Evolutionary conservation across 2,797 vertebrate genomes (phyloP).

Genomic region (Pseudopleuronectes americanus): DNA sequence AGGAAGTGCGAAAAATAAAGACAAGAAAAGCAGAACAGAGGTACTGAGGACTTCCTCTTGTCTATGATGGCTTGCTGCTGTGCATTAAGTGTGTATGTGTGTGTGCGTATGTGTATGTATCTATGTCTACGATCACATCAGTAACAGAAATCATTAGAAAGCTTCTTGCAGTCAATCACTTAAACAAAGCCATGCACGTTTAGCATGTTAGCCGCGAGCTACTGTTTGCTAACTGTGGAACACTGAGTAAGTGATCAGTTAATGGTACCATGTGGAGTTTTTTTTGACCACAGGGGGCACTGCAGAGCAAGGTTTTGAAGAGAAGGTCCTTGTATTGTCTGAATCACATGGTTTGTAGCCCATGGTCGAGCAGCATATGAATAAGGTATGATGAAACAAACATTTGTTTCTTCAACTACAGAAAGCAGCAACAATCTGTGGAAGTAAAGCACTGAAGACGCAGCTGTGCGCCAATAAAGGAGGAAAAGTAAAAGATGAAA

Average conservation of each 20-base stretch:
- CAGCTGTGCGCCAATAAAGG: neutral
- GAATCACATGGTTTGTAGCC: neutral
- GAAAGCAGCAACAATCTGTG: slow-evolving; percentile 5
- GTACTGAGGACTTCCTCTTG: slow-evolving; percentile 31
- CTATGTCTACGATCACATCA: slow-evolving; percentile 3
- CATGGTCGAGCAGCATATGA: neutral
- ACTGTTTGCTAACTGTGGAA: neutral
- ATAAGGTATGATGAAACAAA: slow-evolving; percentile 1
- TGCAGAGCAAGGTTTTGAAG: slow-evolving; percentile 4
- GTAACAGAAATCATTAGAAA: slow-evolving; percentile 36
- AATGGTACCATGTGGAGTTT: slow-evolving; percentile 13
- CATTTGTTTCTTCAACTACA: neutral
- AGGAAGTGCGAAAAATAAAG: slow-evolving; percentile 32
- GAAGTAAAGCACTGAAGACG: neutral
- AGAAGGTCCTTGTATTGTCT: neutral
- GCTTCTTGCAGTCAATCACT: slow-evolving; percentile 13
- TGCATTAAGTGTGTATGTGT: slow-evolving; percentile 4
- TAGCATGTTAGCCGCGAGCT: slow-evolving; percentile 26
- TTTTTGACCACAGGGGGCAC: slow-evolving; percentile 16
- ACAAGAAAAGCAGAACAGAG: slow-evolving; percentile 38
- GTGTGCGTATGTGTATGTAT: slow-evolving; percentile 9
- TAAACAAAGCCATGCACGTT: slow-evolving; percentile 60
- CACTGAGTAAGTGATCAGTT: neutral
- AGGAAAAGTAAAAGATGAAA: neutral
- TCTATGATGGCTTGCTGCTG: slow-evolving; percentile 4